A percentile compares a stretch with the other conserved stretches of the same genome.
phyloP scores from a whole-genome alignment of 2,888 invertebrate species.

The Stegophylla sp. region DNA sequence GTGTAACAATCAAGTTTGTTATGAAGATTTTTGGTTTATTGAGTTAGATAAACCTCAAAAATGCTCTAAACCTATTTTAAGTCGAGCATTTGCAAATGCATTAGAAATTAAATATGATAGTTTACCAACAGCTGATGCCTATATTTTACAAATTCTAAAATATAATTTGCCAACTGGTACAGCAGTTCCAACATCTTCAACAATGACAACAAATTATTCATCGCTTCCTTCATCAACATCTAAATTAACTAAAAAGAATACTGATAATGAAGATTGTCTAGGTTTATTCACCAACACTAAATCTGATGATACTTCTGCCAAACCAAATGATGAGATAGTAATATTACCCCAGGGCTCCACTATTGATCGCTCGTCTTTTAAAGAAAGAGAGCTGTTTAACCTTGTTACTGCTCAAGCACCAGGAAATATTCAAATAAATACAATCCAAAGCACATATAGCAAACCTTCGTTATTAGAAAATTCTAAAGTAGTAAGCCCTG shows the following conservation, averaged over 20 bases:
- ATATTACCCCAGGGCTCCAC: slow-evolving; percentile 40
- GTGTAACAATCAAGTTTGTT: slow-evolving; percentile 99
- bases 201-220: slow-evolving; percentile 63
- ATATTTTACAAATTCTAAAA: slow-evolving; percentile 83
- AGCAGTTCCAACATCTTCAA: slow-evolving; percentile 65
- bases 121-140: slow-evolving; percentile 89
- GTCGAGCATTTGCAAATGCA: slow-evolving; percentile 91
- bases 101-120: slow-evolving; percentile 94
- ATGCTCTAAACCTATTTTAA: slow-evolving; percentile 89
- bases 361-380: slow-evolving; percentile 39
- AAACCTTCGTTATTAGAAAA: slow-evolving; percentile 54
- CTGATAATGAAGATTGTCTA: slow-evolving; percentile 44
- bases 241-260: slow-evolving; percentile 59
- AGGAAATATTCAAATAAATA: slow-evolving; percentile 60
- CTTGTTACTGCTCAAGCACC: slow-evolving; percentile 59
- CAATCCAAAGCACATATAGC: slow-evolving; percentile 60
- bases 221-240: slow-evolving; percentile 60
- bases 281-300: slow-evolving; percentile 29
- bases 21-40: slow-evolving; percentile 93
- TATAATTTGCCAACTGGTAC: slow-evolving; percentile 72
- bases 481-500: slow-evolving; percentile 34
- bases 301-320: slow-evolving; percentile 33
- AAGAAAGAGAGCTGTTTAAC: slow-evolving; percentile 45
- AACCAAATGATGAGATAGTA: slow-evolving; percentile 50
- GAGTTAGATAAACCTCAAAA: slow-evolving; percentile 92